Evolutionary conservation across 2,888 invertebrate species (phyloP), one percentile per base, ranked within the genome.

Genomic region (Heteropelma amictum): DNA sequence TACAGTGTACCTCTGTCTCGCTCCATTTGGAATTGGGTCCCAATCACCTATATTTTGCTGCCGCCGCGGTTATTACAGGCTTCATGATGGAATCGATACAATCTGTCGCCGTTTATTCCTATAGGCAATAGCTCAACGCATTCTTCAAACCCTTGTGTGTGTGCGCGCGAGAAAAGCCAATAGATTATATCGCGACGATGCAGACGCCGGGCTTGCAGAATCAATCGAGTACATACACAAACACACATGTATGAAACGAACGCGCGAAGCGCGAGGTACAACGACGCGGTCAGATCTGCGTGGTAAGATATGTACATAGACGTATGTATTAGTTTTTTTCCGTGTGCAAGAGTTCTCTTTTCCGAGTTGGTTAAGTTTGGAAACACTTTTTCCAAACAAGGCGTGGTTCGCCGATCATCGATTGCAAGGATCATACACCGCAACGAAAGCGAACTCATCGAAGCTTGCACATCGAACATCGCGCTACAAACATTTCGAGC

Each of bases 81-180:
- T 58, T 3, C 49, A 10, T 23, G 49, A 33, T 26, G 19, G 49
- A 17, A 68, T 58, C 38, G 58, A 68, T 58, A 58, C 49, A 53
- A 61, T 69, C 42, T 42, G 60, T 69, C 60, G 61, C 51, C 69
- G 33, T 51, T 61, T 60, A 69, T 61, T 42, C 42, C 42, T 69
- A 60, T 53, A 51, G 42, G 68, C 60, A 40, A 69, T 69, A 69
- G 51, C 53, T 61, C 42, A 45, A 53, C 42, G 61, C 60, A 69
- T 61, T 69, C 42, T 42, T 61, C 51, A 53, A 69, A 17, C 30
- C n/a, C 45, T 23, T 14, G 8, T 54, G 45, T 45, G 12, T 23
- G n/a, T 21, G 51, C 3, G 4, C 12, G 14, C n/a, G 14, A 51
- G 56, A 49, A 51, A 69, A 53, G 6, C 17, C 19, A 14, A 28